Percentiles rank a stretch among this genome's conserved stretches.
These are phyloP conservation scores for Hirundo rustica DNA, from an alignment of 2,797 vertebrate species.

Conservation along the genomic window DNA sequence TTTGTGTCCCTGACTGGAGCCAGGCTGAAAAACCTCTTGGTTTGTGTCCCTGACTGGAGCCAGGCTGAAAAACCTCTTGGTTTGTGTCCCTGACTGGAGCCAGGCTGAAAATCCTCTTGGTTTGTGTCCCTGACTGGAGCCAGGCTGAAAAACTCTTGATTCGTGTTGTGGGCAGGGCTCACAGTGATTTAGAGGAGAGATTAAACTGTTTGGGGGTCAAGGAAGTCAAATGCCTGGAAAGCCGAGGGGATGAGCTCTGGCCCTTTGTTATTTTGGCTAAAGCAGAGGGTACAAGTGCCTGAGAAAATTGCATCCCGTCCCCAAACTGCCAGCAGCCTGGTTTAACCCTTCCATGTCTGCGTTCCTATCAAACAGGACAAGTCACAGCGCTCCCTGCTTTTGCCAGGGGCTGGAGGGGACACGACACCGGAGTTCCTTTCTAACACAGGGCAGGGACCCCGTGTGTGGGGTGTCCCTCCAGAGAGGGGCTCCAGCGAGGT, in stretches of 20 bases:
- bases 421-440: fast-evolving
- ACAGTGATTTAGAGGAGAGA: not conserved
- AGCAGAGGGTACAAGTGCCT: not conserved
- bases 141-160: too few species aligned
- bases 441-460: not conserved
- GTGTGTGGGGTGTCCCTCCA: not conserved
- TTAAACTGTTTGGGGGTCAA: not conserved
- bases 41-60: too few species aligned
- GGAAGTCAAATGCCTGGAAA: not conserved
- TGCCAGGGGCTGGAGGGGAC: not conserved
- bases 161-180: not conserved
- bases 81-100: too few species aligned
- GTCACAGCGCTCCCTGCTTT: not conserved
- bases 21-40: too few species aligned
- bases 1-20: too few species aligned
- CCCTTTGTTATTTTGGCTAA: not conserved
- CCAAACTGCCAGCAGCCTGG: not conserved
- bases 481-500: not conserved
- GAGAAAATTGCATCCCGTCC: not conserved
- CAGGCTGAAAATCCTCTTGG: too few species aligned
- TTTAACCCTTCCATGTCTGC: not conserved
- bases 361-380: not conserved
- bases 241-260: not conserved
- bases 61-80: too few species aligned
- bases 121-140: too few species aligned